These are phyloP conservation scores for Spodoptera exigua DNA, from an alignment of 2,888 invertebrate species.

Conservation along the genomic window DNA sequence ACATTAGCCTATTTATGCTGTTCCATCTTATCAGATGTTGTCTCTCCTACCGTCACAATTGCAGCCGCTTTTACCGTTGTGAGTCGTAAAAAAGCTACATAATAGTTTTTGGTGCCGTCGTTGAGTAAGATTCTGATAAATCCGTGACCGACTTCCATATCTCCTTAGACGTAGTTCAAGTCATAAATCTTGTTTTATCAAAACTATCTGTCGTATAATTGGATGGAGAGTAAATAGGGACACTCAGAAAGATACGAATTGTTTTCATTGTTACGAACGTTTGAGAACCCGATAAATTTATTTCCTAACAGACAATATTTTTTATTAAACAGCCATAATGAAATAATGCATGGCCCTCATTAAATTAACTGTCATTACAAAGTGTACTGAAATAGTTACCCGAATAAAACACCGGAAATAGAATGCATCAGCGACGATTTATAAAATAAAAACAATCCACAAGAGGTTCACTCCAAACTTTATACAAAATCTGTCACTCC, in stretches of 20 bases:
- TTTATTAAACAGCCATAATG: slow-evolving; percentile 19
- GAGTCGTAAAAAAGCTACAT: slow-evolving; percentile 66
- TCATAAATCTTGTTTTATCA: slow-evolving; percentile 79
- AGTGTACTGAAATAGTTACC: slow-evolving; percentile 56
- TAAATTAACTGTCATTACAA: slow-evolving; percentile 33
- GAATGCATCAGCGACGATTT: slow-evolving; percentile 59
- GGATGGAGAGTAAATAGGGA: slow-evolving; percentile 53
- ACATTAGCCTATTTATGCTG: slow-evolving; percentile 83
- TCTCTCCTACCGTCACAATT: slow-evolving; percentile 72
- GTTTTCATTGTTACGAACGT: slow-evolving; percentile 45
- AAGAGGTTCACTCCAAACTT: slow-evolving; percentile 66
- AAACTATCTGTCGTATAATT: slow-evolving; percentile 64
- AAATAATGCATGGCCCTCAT: slow-evolving; percentile 18
- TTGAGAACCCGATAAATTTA: slow-evolving; percentile 27
- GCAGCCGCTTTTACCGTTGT: slow-evolving; percentile 67
- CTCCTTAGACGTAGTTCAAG: slow-evolving; percentile 65
- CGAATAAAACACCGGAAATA: slow-evolving; percentile 53
- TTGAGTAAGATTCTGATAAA: slow-evolving; percentile 68
- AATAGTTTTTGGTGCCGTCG: slow-evolving; percentile 63
- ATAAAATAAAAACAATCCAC: slow-evolving; percentile 74
- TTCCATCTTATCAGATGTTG: slow-evolving; percentile 76
- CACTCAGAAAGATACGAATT: slow-evolving; percentile 52
- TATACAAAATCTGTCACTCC: slow-evolving; percentile 64
- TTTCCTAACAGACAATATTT: slow-evolving; percentile 17
- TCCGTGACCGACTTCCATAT: slow-evolving; percentile 78